phyloP scores from a whole-genome alignment of 2,888 invertebrate genomes.

The Graphium colonna region DNA sequence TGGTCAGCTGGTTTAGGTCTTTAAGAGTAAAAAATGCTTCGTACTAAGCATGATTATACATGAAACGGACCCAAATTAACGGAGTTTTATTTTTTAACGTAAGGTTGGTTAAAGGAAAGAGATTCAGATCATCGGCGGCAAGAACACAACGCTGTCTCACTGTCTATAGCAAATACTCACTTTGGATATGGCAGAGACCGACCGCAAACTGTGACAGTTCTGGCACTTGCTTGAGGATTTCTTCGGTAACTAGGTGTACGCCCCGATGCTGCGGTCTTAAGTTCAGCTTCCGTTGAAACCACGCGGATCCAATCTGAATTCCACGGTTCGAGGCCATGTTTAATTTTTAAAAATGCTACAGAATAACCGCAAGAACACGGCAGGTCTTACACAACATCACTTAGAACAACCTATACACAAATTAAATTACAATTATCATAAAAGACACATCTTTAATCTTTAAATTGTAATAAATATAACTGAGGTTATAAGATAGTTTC shows the following conservation, averaged over 20 bases:
- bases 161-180: slow-evolving; percentile 83
- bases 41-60: background rate
- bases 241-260: slow-evolving; percentile 98
- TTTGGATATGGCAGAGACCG: slow-evolving; percentile 97
- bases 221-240: slow-evolving; percentile 95
- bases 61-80: no score
- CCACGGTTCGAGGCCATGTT: slow-evolving; percentile 94
- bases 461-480: slow-evolving; percentile 76
- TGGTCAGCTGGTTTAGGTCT: slow-evolving; percentile 23
- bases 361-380: slow-evolving; percentile 75
- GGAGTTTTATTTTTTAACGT: slow-evolving; percentile 28
- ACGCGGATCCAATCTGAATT: slow-evolving; percentile 97
- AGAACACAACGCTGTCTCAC: slow-evolving; percentile 40
- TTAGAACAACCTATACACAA: slow-evolving; percentile 76
- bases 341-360: slow-evolving; percentile 79
- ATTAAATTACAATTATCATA: slow-evolving; percentile 85
- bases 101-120: slow-evolving; percentile 34
- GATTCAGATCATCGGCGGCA: slow-evolving; percentile 56
- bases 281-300: slow-evolving; percentile 98
- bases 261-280: slow-evolving; percentile 97
- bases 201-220: slow-evolving; percentile 96
- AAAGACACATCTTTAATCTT: slow-evolving; percentile 82
- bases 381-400: slow-evolving; percentile 79
- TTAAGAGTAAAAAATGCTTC: slow-evolving; percentile 3
- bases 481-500: slow-evolving; percentile 79